These are phyloP conservation scores for Melipona beecheii DNA, from an alignment of 2,888 invertebrate species.

Conservation along the genomic window DNA sequence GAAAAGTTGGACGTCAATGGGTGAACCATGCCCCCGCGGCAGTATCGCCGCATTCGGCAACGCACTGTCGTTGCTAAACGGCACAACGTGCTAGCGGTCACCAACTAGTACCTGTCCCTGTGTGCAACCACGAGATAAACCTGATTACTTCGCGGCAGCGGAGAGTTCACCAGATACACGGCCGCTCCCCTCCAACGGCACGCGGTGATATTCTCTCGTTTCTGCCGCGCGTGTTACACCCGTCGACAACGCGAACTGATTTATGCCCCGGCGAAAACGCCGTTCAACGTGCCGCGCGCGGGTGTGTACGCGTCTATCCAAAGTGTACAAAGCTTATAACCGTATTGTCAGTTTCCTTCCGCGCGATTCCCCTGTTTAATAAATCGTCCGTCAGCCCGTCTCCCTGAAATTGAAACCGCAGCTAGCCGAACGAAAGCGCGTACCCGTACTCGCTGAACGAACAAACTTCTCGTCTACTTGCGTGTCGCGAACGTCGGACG, in stretches of 20 bases:
- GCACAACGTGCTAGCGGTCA: slow-evolving; percentile 56
- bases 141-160: slow-evolving; percentile 65
- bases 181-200: slow-evolving; percentile 43
- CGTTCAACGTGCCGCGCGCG: slow-evolving; percentile 21
- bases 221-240: slow-evolving; percentile 45
- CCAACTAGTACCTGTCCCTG: slow-evolving; percentile 59
- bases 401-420: background rate
- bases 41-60: slow-evolving; percentile 39
- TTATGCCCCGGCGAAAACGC: slow-evolving; percentile 56
- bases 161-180: slow-evolving; percentile 56
- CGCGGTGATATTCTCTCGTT: slow-evolving; percentile 62
- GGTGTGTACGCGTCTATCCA: background rate
- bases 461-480: too few relatives aligned
- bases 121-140: slow-evolving; percentile 71
- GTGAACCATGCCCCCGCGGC: background rate
- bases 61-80: slow-evolving; percentile 57
- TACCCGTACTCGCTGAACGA: background rate
- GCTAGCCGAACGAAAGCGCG: background rate
- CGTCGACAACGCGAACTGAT: slow-evolving; percentile 58
- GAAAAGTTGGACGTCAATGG: slow-evolving; percentile 31
- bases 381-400: slow-evolving; percentile 2
- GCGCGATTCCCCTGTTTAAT: slow-evolving; percentile 10
- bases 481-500: too few relatives aligned
- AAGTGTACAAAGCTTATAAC: slow-evolving; percentile 50
- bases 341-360: slow-evolving; percentile 41